Conservation (phyloP, 1,140 invertebrate genomes). For the Delia radicum region DNA sequence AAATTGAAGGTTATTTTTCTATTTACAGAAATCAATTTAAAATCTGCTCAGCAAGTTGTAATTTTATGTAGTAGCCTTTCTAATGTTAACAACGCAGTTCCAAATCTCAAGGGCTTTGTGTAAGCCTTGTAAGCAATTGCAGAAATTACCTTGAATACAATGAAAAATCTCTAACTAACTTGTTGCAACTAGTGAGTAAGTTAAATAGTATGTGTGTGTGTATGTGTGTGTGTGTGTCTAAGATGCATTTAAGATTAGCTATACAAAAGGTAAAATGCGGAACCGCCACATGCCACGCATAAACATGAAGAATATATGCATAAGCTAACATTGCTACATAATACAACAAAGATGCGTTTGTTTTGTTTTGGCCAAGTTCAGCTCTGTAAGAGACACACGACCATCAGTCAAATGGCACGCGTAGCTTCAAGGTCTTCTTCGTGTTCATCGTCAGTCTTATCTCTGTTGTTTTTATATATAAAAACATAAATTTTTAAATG, state of each 20-base stretch:
- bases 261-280: too few species aligned
- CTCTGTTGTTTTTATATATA: neutral
- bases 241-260: constrained; percentile 10
- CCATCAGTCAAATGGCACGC: constrained; percentile 8
- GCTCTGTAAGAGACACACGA: constrained; percentile 6
- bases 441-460: neutral
- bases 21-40: neutral
- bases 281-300: neutral
- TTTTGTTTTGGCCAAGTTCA: neutral
- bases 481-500: neutral
- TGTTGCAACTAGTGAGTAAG: neutral
- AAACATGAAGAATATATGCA: neutral
- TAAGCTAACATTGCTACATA: neutral
- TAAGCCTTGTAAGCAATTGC: neutral
- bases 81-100: neutral
- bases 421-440: neutral
- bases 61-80: neutral
- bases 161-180: neutral
- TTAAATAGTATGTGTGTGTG: neutral
- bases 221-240: neutral
- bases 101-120: neutral
- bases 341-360: neutral
- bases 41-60: neutral
- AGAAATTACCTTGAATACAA: neutral
- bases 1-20: neutral